Evolutionary conservation across 2,888 invertebrate species (phyloP).

Genomic region (Netelia melanura): DNA sequence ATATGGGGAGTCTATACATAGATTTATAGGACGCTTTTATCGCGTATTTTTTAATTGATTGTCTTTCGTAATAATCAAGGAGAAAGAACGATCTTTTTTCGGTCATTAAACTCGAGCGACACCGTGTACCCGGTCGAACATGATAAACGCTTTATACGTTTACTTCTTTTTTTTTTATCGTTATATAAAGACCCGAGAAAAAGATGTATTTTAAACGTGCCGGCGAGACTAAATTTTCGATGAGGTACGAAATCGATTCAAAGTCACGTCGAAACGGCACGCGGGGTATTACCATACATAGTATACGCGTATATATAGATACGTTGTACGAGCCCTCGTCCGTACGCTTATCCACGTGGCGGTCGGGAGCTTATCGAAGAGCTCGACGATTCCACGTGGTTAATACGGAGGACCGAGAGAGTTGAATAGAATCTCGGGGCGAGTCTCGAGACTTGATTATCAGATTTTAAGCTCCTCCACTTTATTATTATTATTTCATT

Average conservation of each 20-base stretch:
- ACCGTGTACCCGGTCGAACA: too few relatives aligned
- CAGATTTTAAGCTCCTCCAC: background rate
- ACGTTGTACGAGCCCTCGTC: background rate
- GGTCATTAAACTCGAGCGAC: background rate
- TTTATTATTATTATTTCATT: background rate
- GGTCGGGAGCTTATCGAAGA: background rate
- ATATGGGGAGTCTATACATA: conserved; percentile 1
- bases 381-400: background rate
- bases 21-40: background rate
- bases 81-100: conserved; percentile 24
- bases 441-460: conserved; percentile 8
- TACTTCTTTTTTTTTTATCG: background rate
- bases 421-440: conserved; percentile 13
- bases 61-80: conserved; percentile 15
- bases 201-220: too few relatives aligned
- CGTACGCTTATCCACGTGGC: background rate
- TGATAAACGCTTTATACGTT: background rate
- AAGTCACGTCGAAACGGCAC: background rate
- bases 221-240: background rate
- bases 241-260: background rate
- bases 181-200: too few relatives aligned
- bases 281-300: background rate
- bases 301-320: background rate
- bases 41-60: background rate
- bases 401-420: background rate